These are phyloP conservation scores for Darevskia nairensis DNA, from an alignment of 2,797 vertebrate species.

Conservation along the genomic window DNA sequence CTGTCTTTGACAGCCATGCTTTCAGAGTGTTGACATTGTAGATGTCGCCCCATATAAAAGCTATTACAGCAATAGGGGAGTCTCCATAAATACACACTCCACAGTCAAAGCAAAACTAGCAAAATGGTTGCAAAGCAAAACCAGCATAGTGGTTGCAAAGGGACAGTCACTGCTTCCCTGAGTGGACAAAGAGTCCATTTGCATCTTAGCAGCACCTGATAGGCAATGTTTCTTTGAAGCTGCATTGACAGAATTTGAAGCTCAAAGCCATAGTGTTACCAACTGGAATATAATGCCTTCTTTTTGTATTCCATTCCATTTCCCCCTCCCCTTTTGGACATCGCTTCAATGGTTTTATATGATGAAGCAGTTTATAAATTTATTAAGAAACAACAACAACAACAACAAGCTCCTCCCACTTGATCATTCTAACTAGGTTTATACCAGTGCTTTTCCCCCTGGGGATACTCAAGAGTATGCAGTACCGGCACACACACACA, in stretches of 20 bases:
- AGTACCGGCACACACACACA: too few species aligned
- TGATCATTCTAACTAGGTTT: not conserved
- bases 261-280: too few species aligned
- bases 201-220: not conserved
- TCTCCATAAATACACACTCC: not conserved
- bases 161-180: not conserved
- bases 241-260: not conserved
- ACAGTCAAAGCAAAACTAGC: not conserved
- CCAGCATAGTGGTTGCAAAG: not conserved
- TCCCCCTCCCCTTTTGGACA: too few species aligned
- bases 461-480: too few species aligned
- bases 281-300: too few species aligned
- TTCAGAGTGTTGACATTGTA: not conserved
- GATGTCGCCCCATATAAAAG: not conserved
- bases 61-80: not conserved
- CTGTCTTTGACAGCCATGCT: not conserved
- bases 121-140: not conserved
- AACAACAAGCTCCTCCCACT: not conserved
- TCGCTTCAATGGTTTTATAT: too few species aligned
- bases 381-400: too few species aligned
- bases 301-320: too few species aligned
- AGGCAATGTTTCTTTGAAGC: not conserved
- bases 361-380: too few species aligned
- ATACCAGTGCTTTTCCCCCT: too few species aligned
- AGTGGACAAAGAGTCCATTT: not conserved